Base-by-base conservation (phyloP, 2,113 vertebrate genomes). In the Collichthys lucidus region DNA sequence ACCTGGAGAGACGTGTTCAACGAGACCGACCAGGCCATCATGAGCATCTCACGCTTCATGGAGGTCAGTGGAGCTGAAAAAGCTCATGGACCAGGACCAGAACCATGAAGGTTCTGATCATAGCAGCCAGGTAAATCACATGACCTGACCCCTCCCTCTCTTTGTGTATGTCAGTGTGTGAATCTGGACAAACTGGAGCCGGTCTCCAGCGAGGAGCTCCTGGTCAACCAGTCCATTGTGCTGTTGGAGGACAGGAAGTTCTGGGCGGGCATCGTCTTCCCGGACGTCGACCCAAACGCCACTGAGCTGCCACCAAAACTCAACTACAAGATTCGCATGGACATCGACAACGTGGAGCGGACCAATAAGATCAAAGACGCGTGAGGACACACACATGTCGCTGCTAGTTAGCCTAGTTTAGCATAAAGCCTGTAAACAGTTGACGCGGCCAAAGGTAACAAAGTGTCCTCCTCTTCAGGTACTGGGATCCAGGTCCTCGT, bases 351-450 rank as follows among this genome's bases (percentile, higher is more conserved):
- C 0, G 98, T 99, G 77, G 98, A 99, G 89, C 95, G 98, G 86
- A 99, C 98, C 40, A 99, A 99, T 80, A 99, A 99, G 92, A 99
- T 99, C 90, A 99, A 97, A 92, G 98, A 99, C n/a, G 96, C 94
- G 98, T 99, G 89, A 92, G 93, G 15, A 55, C 20, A n/a, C 35
- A 61, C 20, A 66, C 57, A 55, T 35, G 31, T 31, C 0, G 5
- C 31, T 31, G 5, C 31, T 31, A 6, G 31, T 31, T 49, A 49
- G 47, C 47, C 1, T 49, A 49, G 47, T 16, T 49, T 19, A 49
- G 46, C 46, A 31, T 31, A 31, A 31, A 31, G 31, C 31, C 31
- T 31, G 31, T 31, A 31, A 6, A 31, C 31, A 31, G 31, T 11
- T 44, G 11, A 12, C 42, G 12, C 1, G 8, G 35, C 35, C 35